Conservation (phyloP, 1,140 invertebrate genomes). For the Lordiphosa collinella region DNA sequence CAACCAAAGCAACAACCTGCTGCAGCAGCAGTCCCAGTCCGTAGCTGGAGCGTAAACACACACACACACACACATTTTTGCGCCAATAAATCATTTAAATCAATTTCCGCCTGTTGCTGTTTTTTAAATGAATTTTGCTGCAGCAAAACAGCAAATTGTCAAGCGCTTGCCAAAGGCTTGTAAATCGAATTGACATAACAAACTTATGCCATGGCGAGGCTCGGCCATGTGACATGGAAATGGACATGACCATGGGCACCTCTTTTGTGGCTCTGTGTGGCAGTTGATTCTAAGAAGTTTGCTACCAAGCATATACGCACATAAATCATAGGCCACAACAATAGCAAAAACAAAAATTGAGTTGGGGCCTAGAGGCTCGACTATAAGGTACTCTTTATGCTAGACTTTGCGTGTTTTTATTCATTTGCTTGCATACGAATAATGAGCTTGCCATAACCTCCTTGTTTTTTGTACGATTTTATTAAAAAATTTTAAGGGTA, state of each 20-base stretch:
- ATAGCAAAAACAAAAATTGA: slow-evolving; percentile 38
- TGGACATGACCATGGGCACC: slow-evolving; percentile 8
- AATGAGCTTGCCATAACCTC: no score
- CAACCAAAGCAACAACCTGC: slow-evolving; percentile 2
- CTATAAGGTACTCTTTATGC: no score
- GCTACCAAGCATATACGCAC: slow-evolving; percentile 22
- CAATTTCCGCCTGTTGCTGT: slow-evolving; percentile 69
- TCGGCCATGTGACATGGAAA: slow-evolving; percentile 24
- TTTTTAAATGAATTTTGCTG: slow-evolving; percentile 43
- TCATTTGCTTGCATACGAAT: no score
- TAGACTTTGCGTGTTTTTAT: no score
- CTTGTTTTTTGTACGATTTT: no score
- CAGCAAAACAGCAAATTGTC: slow-evolving; percentile 55
- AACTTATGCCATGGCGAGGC: slow-evolving; percentile 39
- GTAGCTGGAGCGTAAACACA: slow-evolving; percentile 22
- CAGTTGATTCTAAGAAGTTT: slow-evolving; percentile 37
- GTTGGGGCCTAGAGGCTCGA: background rate
- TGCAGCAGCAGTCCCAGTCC: slow-evolving; percentile 36
- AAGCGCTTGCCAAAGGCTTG: slow-evolving; percentile 68
- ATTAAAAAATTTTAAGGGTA: no score
- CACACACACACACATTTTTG: slow-evolving; percentile 28
- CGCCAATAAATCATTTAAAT: slow-evolving; percentile 73
- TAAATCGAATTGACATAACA: slow-evolving; percentile 74
- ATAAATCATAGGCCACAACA: slow-evolving; percentile 62
- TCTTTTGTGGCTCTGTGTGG: background rate